Percentiles rank a stretch among this genome's conserved stretches.
These are phyloP conservation scores for Spheniscus mendiculus DNA, from an alignment of 2,113 vertebrate genomes.

Conservation along the genomic window DNA sequence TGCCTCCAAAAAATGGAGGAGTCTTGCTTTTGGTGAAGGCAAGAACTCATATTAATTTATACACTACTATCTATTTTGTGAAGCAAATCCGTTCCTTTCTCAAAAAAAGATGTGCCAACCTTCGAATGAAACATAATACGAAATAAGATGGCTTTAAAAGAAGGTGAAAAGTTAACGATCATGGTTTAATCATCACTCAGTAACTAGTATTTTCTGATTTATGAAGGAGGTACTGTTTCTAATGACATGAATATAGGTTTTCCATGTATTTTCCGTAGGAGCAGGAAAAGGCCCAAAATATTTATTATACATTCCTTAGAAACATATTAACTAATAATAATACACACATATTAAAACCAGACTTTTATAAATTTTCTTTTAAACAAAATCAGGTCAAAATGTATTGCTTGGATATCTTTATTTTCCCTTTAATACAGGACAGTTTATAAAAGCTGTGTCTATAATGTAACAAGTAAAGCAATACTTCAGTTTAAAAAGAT, in stretches of 20 bases:
- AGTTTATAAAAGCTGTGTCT: neutral
- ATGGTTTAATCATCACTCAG: neutral
- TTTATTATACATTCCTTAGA: neutral
- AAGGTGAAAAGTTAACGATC: neutral
- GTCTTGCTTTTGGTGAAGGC: neutral
- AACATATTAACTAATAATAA: neutral
- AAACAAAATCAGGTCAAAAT: neutral
- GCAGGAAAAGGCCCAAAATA: neutral
- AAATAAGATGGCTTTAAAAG: neutral
- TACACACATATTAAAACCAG: neutral
- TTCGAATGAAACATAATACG: neutral
- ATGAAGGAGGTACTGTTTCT: neutral
- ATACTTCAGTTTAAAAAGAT: neutral
- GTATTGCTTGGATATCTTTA: neutral
- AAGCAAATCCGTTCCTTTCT: neutral
- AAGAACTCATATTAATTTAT: neutral
- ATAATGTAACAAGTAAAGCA: neutral
- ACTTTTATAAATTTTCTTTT: neutral
- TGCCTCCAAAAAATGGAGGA: neutral
- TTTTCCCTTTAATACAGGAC: neutral
- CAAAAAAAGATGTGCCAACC: neutral
- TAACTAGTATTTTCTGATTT: neutral
- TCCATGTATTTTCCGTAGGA: neutral
- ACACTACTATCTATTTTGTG: neutral
- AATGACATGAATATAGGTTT: neutral